Evolutionary conservation across 2,888 invertebrate genomes (phyloP), one percentile per base, ranked within the genome.

Genomic region (Drosophila ustulata): DNA sequence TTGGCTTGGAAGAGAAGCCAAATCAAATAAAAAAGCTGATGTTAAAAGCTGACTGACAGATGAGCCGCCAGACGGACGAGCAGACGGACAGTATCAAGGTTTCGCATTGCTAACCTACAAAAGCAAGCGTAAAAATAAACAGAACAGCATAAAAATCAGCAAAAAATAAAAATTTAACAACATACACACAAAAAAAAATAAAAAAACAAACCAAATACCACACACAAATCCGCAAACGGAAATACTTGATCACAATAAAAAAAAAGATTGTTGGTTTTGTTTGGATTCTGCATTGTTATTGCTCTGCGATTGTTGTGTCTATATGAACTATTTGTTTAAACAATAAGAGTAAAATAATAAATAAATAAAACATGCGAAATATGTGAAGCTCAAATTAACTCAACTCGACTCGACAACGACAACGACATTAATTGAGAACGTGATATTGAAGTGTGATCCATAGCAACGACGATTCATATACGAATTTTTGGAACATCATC

Each of bases 61-160:
- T 41, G 39, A 37, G n/a, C n/a, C 37, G 37, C 37, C 34, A 9
- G 34, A 34, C 34, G 34, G 39, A 39, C 39, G n/a, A 39, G 13
- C 39, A 41, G 39, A 41, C 39, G 39, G 39, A 41, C 30, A 43
- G 23, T 56, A 76, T 79, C 84, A 87, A 84, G 84, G 84, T 67
- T 79, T 79, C 61, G 57, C 61, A 74, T 82, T 85, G 80, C 82
- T 84, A 88, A 84, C 84, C 84, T 71, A 84, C 85, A 85, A 82
- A 87, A 70, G 49, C 56, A 18, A 53, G 39, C 61, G 63, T 69
- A 46, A 78, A 75, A 78, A 75, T 71, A 83, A 81, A 81, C 83
- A 83, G 71, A 82, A 85, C 80, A 75, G 70, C 63, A 66, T 37
- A 52, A 63, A 79, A 76, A 68, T 57, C 53, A 64, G 49, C 25